phyloP scores from a whole-genome alignment of 30 jellyfish, hydroid and myxozoan species.

The Phacellophora camtschatica region DNA sequence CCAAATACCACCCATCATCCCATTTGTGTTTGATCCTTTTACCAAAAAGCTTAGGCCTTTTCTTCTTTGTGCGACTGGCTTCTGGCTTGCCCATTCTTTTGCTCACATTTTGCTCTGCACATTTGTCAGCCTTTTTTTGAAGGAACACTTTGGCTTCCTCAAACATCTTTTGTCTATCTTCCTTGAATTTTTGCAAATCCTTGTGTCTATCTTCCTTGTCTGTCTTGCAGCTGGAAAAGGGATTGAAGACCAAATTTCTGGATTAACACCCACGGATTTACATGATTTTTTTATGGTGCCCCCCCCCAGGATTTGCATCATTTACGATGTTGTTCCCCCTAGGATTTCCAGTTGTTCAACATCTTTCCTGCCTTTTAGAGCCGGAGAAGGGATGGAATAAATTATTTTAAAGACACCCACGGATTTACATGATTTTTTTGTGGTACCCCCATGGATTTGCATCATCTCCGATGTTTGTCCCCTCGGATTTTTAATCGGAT shows the following conservation, averaged over 20 bases:
- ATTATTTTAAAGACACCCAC: no score
- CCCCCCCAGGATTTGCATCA: no score
- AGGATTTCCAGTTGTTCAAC: no score
- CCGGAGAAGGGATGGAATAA: no score
- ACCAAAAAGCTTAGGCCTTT: conserved; percentile 14
- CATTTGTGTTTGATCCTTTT: conserved; percentile 17
- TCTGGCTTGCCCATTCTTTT: neutral
- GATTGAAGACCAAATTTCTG: no score
- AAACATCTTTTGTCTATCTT: neutral
- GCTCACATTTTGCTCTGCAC: neutral
- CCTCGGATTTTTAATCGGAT: neutral
- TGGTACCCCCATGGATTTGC: neutral
- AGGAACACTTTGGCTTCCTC: neutral
- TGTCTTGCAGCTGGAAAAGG: no score
- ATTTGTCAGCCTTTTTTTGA: neutral
- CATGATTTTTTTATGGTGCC: no score
- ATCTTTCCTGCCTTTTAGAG: no score
- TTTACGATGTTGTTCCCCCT: no score
- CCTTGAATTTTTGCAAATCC: neutral
- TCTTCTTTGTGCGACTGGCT: neutral
- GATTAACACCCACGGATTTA: no score
- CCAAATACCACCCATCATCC: conserved; percentile 39
- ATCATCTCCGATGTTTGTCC: neutral
- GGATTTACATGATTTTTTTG: neutral
- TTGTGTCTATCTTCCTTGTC: neutral